Conservation (phyloP, 2,888 invertebrate genomes). For the Andrena hattorfiana region DNA sequence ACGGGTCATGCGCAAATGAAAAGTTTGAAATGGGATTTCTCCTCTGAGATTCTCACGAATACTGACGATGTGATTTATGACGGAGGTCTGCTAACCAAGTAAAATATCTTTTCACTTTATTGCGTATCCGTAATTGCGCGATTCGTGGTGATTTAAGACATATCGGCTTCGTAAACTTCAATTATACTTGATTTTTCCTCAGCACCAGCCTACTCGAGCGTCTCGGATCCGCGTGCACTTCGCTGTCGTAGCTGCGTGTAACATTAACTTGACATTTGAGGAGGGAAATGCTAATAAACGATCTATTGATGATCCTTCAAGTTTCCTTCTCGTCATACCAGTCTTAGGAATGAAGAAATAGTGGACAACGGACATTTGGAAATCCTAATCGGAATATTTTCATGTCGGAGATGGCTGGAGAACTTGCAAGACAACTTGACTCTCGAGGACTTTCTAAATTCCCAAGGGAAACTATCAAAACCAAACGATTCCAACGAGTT, state of each 20-base stretch:
- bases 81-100: constrained; percentile 33
- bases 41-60: constrained; percentile 27
- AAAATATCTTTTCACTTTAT: constrained; percentile 36
- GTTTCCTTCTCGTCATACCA: constrained; percentile 5
- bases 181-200: constrained; percentile 3
- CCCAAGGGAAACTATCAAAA: no score
- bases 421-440: no score
- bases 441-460: no score
- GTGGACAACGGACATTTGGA: neutral
- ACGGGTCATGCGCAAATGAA: neutral
- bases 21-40: constrained; percentile 44
- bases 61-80: constrained; percentile 17
- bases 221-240: neutral
- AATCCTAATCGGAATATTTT: no score
- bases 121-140: constrained; percentile 23
- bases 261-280: neutral
- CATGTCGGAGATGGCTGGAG: no score
- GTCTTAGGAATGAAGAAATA: neutral
- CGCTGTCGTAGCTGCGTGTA: neutral
- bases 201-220: neutral
- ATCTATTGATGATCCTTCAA: neutral
- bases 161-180: constrained; percentile 37
- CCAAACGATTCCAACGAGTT: no score
- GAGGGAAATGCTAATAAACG: neutral
- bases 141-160: constrained; percentile 28